These are phyloP conservation scores for Sminthopsis crassicaudata DNA, from an alignment of 2,113 vertebrate species.

Conservation along the genomic window DNA sequence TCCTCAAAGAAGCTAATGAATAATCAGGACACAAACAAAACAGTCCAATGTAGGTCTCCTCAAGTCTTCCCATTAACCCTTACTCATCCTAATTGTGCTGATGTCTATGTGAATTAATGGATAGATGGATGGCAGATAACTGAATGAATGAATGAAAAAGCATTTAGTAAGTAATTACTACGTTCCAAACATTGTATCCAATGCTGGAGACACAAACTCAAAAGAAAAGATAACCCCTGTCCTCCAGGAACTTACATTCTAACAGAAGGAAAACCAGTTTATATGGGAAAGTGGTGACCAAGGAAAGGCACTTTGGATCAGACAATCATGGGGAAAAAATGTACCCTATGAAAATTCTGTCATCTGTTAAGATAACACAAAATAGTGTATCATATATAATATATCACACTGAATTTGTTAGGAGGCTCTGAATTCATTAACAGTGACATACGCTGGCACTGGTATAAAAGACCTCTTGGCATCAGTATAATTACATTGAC, in stretches of 20 bases:
- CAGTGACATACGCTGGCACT: slow-evolving; percentile 19
- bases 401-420: not conserved
- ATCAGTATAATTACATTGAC: slow-evolving; percentile 24
- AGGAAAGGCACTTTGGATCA: not conserved
- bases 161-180: not conserved
- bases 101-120: not conserved
- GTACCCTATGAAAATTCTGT: slow-evolving; percentile 1
- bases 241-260: not conserved
- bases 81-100: not conserved
- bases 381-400: not conserved
- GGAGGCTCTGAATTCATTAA: not conserved
- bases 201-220: not conserved
- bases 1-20: not conserved
- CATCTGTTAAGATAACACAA: not conserved
- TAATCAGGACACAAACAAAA: not conserved
- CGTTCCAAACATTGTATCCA: not conserved
- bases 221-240: not conserved
- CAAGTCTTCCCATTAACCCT: not conserved
- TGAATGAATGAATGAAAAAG: not conserved
- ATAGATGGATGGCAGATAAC: not conserved
- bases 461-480: not conserved
- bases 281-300: not conserved
- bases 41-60: not conserved
- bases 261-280: not conserved
- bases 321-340: not conserved